A percentile compares a stretch with the other conserved stretches of the same genome.
Evolutionary conservation across 1,140 invertebrate species (phyloP).

Genomic region (Trachymyrmex cornetzi): DNA sequence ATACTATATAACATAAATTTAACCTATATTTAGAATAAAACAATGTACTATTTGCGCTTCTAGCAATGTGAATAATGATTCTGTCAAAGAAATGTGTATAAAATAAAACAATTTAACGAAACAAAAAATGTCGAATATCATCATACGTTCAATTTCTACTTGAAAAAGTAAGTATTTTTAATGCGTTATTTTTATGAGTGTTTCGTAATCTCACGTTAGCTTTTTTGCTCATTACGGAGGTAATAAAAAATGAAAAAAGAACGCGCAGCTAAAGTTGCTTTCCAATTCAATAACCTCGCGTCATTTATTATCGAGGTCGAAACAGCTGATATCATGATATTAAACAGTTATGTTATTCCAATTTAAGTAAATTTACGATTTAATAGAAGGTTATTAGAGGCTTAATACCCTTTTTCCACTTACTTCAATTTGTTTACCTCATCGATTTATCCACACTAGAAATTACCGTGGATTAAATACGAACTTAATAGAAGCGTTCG

Average conservation of each 20-base stretch:
- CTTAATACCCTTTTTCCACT: background rate
- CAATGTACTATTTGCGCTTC: background rate
- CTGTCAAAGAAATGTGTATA: background rate
- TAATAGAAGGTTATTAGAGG: too few species aligned
- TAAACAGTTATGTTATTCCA: slow-evolving; percentile 10
- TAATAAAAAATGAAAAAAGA: slow-evolving; percentile 1
- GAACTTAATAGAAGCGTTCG: background rate
- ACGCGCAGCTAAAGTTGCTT: background rate
- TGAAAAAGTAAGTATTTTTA: background rate
- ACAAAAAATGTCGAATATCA: background rate
- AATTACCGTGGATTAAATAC: background rate
- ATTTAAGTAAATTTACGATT: background rate
- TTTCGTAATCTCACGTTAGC: background rate
- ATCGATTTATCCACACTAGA: background rate
- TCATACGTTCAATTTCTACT: background rate
- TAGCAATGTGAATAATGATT: background rate
- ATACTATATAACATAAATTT: background rate
- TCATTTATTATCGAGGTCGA: slow-evolving; percentile 43
- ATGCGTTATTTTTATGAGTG: background rate
- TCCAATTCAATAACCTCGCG: slow-evolving; percentile 25
- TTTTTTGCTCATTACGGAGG: background rate
- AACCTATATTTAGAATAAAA: slow-evolving; percentile 8
- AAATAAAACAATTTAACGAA: background rate
- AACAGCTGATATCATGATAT: slow-evolving; percentile 14
- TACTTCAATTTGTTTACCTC: slow-evolving; percentile 2